Percentiles rank a stretch among this genome's conserved stretches.
Evolutionary conservation across 1,140 invertebrate species (phyloP).

Genomic region (Radopholus similis): DNA sequence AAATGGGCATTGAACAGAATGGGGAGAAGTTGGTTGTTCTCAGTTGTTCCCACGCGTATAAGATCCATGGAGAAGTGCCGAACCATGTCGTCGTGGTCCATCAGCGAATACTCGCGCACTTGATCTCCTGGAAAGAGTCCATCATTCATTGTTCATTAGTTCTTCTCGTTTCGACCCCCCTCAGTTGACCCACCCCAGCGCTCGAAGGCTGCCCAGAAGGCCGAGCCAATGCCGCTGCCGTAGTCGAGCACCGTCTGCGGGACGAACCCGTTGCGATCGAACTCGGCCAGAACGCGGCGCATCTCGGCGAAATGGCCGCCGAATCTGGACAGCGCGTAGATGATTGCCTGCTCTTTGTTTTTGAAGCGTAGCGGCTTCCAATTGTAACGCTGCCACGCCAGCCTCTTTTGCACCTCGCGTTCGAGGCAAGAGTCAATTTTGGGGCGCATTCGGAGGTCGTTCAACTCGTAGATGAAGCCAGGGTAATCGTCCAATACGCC

Average conservation of each 20-base stretch:
- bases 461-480: background rate
- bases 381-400: constrained; percentile 39
- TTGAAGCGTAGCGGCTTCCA: constrained; percentile 47
- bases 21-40: too few relatives aligned
- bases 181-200: constrained; percentile 23
- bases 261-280: constrained; percentile 35
- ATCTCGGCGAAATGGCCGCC: constrained; percentile 41
- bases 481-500: constrained; percentile 28
- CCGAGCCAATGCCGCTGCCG: constrained; percentile 39
- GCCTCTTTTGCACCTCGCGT: constrained; percentile 21
- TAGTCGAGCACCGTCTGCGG: constrained; percentile 43
- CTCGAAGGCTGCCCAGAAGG: constrained; percentile 47
- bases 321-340: constrained; percentile 41
- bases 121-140: background rate
- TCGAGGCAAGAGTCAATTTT: constrained; percentile 9
- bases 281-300: constrained; percentile 40
- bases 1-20: background rate
- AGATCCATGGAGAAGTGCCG: constrained; percentile 19
- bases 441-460: constrained; percentile 4
- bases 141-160: background rate
- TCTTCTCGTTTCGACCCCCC: background rate
- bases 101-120: constrained; percentile 17
- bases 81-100: constrained; percentile 6
- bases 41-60: too few relatives aligned
- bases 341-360: constrained; percentile 29